A percentile compares a stretch with the other conserved stretches of the same genome.
Evolutionary conservation across 2,888 invertebrate genomes (phyloP).

Genomic region (Ecliptopera silaceata): DNA sequence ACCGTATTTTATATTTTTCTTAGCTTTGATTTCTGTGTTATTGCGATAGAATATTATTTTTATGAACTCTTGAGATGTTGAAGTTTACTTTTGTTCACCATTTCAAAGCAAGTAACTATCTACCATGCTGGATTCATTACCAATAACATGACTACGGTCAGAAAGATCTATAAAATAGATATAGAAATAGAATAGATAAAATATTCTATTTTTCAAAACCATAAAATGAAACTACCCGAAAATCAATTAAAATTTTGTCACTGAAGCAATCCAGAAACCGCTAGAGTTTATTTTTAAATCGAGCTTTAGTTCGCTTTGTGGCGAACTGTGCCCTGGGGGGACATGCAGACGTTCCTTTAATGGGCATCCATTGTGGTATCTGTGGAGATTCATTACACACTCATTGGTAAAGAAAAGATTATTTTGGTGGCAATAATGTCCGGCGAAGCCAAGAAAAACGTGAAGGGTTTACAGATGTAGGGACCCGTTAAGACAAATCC

Average conservation of each 20-base stretch:
- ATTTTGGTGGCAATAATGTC: conserved; percentile 15
- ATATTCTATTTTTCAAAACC: conserved; percentile 1
- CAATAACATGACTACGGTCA: neutral
- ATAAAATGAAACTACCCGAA: conserved; percentile 24
- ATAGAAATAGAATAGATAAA: too few species aligned
- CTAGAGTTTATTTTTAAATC: conserved; percentile 57
- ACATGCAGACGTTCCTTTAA: conserved; percentile 58
- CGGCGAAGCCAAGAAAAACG: neutral
- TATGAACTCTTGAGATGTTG: neutral
- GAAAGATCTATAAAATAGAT: neutral
- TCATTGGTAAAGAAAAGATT: conserved; percentile 31
- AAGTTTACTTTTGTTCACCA: too few species aligned
- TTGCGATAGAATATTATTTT: conserved; percentile 9
- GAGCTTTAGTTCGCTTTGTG: conserved; percentile 49
- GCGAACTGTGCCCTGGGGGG: conserved; percentile 56
- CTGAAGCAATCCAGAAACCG: conserved; percentile 43
- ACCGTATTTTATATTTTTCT: conserved; percentile 38
- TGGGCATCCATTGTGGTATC: conserved; percentile 63
- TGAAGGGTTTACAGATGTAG: neutral
- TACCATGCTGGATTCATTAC: neutral
- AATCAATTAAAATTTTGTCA: conserved; percentile 58
- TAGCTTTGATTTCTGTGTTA: conserved; percentile 19
- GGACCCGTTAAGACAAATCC: neutral
- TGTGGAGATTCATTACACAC: conserved; percentile 39
- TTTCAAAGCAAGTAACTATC: too few species aligned